phyloP scores from a whole-genome alignment of 2,113 vertebrate species.

The Corythornis vintsioides region DNA sequence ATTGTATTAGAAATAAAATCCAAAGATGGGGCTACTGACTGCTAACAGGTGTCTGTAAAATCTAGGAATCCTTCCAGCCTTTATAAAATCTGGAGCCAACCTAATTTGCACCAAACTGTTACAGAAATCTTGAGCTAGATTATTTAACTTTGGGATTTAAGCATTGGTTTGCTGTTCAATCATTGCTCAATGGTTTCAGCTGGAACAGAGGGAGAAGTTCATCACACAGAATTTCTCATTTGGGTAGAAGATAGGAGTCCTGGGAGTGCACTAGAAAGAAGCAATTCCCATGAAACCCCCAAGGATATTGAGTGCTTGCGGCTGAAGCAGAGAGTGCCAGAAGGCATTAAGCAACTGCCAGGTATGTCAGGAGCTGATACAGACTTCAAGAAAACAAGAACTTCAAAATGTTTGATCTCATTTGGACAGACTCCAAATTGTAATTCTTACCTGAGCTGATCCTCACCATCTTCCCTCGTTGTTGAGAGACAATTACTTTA shows the following conservation, averaged over 20 bases:
- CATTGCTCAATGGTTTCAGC: background rate
- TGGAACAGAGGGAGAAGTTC: slow-evolving; percentile 1
- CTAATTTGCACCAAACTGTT: slow-evolving; percentile 33
- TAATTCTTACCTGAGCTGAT: slow-evolving; percentile 27
- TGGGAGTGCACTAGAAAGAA: background rate
- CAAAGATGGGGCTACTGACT: slow-evolving; percentile 44
- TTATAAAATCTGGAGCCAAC: background rate
- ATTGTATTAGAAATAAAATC: slow-evolving; percentile 33
- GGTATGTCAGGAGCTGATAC: slow-evolving; percentile 7
- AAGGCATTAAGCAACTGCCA: slow-evolving; percentile 22
- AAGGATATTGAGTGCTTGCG: background rate
- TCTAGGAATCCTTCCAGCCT: slow-evolving; percentile 27
- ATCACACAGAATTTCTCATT: background rate
- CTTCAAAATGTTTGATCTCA: slow-evolving; percentile 11
- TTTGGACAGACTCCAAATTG: slow-evolving; percentile 9
- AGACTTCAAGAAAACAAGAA: slow-evolving; percentile 1
- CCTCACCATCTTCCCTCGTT: background rate
- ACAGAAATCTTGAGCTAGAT: slow-evolving; percentile 14
- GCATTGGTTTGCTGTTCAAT: background rate
- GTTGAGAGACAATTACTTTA: background rate
- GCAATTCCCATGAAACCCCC: background rate
- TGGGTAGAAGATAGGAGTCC: background rate
- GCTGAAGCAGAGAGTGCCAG: slow-evolving; percentile 14
- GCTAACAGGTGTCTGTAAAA: slow-evolving; percentile 50
- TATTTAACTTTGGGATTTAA: slow-evolving; percentile 31